A percentile compares a stretch with the other conserved stretches of the same genome.
phyloP scores from a whole-genome alignment of 2,113 vertebrate species.

The Sardina pilchardus region DNA sequence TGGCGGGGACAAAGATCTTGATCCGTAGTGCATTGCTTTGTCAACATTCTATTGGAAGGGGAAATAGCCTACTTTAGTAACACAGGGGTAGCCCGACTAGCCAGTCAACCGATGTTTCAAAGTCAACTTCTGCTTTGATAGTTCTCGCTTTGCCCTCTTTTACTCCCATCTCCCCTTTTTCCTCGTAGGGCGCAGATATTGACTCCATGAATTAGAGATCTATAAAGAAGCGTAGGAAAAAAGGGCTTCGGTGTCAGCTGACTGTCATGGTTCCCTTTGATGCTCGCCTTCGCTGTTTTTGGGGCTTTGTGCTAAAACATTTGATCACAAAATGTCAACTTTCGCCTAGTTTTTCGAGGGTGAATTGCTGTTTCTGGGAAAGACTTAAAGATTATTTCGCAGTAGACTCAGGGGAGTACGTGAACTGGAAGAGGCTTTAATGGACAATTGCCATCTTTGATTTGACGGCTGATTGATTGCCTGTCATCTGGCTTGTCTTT shows the following conservation, averaged over 20 bases:
- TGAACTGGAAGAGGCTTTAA: slow-evolving; percentile 82
- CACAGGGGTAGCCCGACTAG: neutral
- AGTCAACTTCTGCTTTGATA: slow-evolving; percentile 45
- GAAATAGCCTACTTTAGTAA: slow-evolving; percentile 4
- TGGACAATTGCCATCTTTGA: slow-evolving; percentile 94
- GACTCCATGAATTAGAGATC: slow-evolving; percentile 61
- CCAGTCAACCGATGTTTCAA: slow-evolving; percentile 20
- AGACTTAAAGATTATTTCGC: slow-evolving; percentile 78
- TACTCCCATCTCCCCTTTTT: slow-evolving; percentile 25
- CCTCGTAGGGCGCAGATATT: slow-evolving; percentile 50
- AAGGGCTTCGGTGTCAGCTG: slow-evolving; percentile 76
- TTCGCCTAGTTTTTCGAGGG: slow-evolving; percentile 58
- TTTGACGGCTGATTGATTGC: slow-evolving; percentile 97
- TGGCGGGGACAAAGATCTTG: neutral
- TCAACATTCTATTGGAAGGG: neutral
- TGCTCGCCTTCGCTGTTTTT: slow-evolving; percentile 56
- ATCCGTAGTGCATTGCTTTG: slow-evolving; percentile 18
- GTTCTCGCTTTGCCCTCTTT: slow-evolving; percentile 43
- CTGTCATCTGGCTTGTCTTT: slow-evolving; percentile 89
- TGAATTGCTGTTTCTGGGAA: slow-evolving; percentile 62
- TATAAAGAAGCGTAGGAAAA: slow-evolving; percentile 60
- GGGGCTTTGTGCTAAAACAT: slow-evolving; percentile 47
- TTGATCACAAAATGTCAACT: slow-evolving; percentile 62
- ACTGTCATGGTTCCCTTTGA: slow-evolving; percentile 67
- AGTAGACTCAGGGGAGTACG: slow-evolving; percentile 72